Base-by-base conservation (phyloP, 2,113 vertebrate species). In the Elephantulus edwardii region DNA sequence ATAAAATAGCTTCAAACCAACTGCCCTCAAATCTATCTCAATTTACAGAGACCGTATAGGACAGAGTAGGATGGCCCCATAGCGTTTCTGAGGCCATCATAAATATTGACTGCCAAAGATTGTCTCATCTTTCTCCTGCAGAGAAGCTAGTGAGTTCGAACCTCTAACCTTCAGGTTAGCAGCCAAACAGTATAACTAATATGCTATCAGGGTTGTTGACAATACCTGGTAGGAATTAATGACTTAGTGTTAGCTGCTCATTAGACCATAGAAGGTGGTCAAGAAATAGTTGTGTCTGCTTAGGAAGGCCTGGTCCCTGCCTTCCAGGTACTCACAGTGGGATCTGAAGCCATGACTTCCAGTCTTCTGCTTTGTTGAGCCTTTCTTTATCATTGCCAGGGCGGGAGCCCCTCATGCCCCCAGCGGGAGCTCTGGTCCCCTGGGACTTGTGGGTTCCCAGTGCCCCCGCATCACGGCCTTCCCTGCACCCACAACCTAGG, bases 291-390 rank as follows among this genome's bases (percentile, higher is more conserved):
- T 82, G 40, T n/a, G 1, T 28, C 66, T 11, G 13, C 19, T 3
- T 48, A 13, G 70, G 60, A 72, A 86, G 8, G 14, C n/a, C n/a
- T n/a, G n/a, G n/a, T n/a, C 42, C 38, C n/a, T 48, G 1, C 3
- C 42, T 20, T 90, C 35, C 0, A 2, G 20, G 42, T 35, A 50
- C 2, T 56, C 44, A 9, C 8, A 8, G 13, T 5, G 13, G 13
- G 20, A 1, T 0, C 10, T 22, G 40, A 40, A 13, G 10, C 52
- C 6, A 2, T 52, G 22, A 4, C 12, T 14, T 10, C 0, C 0
- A 0, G 12, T 14, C 38, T 16, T 78, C 20, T 60, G 44, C 2
- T 20, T 48, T 44, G 40, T 44, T 20, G 10, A 6, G 16, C 8
- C 24, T 77, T 83, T 60, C 26, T 44, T 14, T 13, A 42, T 33